Percentiles rank a stretch among this genome's conserved stretches.
Evolutionary conservation across 2,113 vertebrate species (phyloP).

Genomic region (Puntigrus tetrazona): DNA sequence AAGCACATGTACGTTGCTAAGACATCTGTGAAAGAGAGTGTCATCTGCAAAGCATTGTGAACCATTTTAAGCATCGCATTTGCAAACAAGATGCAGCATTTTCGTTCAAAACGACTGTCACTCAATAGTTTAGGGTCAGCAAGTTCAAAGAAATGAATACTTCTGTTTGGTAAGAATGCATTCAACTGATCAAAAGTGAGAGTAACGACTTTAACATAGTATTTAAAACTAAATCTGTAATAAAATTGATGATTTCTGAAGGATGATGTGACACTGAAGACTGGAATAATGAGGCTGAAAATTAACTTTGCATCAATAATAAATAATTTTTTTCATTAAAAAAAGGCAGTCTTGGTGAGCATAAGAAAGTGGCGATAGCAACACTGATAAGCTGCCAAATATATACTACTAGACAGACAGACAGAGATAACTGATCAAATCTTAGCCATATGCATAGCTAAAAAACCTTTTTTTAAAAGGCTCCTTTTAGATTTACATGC

Average conservation of each 20-base stretch:
- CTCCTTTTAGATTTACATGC: not conserved
- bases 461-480: not conserved
- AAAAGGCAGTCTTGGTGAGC: not conserved
- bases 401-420: not conserved
- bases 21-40: not conserved
- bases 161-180: not conserved
- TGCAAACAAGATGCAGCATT: not conserved
- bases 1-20: not conserved
- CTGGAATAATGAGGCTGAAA: not conserved
- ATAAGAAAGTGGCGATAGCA: not conserved
- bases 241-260: not conserved
- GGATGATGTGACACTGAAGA: not conserved
- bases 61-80: not conserved
- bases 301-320: not conserved
- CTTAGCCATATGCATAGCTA: not conserved
- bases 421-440: not conserved
- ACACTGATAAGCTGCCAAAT: not conserved
- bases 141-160: not conserved
- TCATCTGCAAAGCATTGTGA: not conserved
- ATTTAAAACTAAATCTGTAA: not conserved
- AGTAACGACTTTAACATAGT: not conserved
- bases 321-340: not conserved
- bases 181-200: not conserved
- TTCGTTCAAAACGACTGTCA: not conserved
- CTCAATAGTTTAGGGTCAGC: not conserved